Evolutionary conservation across 1,140 invertebrate genomes (phyloP), one percentile per base, ranked within the genome.

Genomic region (Pinna nobilis): DNA sequence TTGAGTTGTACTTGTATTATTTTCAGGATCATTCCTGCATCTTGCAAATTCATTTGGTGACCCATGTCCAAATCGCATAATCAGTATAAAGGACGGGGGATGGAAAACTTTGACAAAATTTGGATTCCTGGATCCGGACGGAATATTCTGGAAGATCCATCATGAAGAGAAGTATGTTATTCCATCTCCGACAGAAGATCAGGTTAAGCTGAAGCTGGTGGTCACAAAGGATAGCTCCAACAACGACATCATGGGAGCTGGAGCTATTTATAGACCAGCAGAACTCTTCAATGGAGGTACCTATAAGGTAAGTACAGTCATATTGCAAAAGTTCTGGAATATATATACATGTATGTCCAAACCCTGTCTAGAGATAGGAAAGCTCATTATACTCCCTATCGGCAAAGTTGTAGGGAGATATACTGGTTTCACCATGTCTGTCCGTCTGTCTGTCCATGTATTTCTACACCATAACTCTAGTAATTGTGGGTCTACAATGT

Each of bases 1-100:
- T 9, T 20, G n/a, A 25, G 23, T 51, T 51, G 4, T 20, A n/a
- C 28, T 1, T 23, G 25, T 51, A 0, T 51, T 35, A 35, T 3
- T 35, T 13, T 35, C 30, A 82, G 81, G 78, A 23, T 53, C 71
- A 5, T 66, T 82, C 61, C 70, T 82, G 13, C 74, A 80, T 35
- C 60, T 69, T 47, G 47, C 78, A 20, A 68, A 59, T 37, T 57
- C 66, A 9, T 28, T 20, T 20, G 67, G 49, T 18, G 25, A 73
- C 33, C 47, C 71, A 13, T 82, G 81, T 74, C 81, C 81, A 3
- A 41, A 55, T n/a, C 67, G 53, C 2, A 13, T 39, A 18, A 61
- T 78, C n/a, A 25, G 20, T 7, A 66, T 80, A 60, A 39, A 35
- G 5, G 33, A 44, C 35, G 64, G 39, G 5, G 9, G 23, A 11